Evolutionary conservation across 2,797 vertebrate species (phyloP).

Genomic region (Xiphophorus birchmanni): DNA sequence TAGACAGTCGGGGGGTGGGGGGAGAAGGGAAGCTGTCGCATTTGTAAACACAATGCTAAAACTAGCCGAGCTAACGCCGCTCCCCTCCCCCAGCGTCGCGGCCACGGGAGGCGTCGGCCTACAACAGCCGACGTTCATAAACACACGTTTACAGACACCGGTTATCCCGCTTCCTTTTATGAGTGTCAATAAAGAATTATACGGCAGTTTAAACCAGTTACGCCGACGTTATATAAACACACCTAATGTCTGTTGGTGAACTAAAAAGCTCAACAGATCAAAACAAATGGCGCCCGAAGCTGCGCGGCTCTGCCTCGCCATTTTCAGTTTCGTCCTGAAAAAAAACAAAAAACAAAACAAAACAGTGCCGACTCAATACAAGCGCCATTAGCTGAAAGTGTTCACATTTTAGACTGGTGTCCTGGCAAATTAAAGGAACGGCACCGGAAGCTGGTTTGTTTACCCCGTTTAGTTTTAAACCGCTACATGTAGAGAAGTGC

Average conservation of each 20-base stretch:
- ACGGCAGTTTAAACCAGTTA: background rate
- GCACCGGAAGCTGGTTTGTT: background rate
- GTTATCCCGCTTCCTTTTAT: background rate
- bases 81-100: conserved; percentile 56
- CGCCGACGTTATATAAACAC: background rate
- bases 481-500: background rate
- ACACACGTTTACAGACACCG: background rate
- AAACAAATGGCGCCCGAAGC: conserved; percentile 1
- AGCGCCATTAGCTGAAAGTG: background rate
- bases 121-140: background rate
- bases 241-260: background rate
- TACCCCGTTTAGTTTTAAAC: background rate
- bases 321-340: conserved; percentile 54
- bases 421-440: background rate
- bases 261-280: background rate
- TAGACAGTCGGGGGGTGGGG: background rate
- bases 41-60: background rate
- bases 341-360: background rate
- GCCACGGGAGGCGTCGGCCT: conserved; percentile 36
- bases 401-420: background rate
- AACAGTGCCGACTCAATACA: background rate
- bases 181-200: background rate
- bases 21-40: too few species aligned
- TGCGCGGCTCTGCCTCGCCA: conserved; percentile 54
- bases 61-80: background rate